Percentiles rank a stretch among this genome's conserved stretches.
Conservation (phyloP, 2,888 invertebrate species). For the Drosophila percnosoma region DNA sequence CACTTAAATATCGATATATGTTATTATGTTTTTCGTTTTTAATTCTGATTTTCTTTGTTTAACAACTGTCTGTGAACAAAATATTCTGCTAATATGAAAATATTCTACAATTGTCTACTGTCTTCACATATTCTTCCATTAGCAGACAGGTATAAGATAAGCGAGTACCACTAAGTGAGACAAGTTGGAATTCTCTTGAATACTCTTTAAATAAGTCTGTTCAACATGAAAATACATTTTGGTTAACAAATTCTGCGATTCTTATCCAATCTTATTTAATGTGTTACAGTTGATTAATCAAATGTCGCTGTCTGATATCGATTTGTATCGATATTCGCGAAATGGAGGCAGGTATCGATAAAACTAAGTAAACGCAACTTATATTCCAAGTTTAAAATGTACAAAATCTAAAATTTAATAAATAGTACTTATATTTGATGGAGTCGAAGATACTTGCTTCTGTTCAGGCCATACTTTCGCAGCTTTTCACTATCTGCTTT, state of each 20-base stretch:
- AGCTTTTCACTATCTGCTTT: background rate
- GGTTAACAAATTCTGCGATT: too few species aligned
- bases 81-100: too few species aligned
- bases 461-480: background rate
- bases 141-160: background rate
- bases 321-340: background rate
- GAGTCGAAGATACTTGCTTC: background rate
- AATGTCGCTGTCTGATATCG: background rate
- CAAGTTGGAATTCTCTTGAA: background rate
- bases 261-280: background rate
- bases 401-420: too few species aligned
- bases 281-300: background rate
- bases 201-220: too few species aligned
- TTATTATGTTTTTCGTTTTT: background rate
- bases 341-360: background rate
- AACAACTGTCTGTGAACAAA: accelerated
- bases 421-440: background rate
- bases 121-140: accelerated
- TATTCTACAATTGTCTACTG: background rate
- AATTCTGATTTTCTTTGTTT: background rate
- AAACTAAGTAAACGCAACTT: background rate
- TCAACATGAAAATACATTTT: background rate
- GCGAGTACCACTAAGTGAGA: background rate
- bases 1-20: background rate
- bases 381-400: background rate